phyloP scores from a whole-genome alignment of 2,113 vertebrate species.

The Amphiprion ocellaris region DNA sequence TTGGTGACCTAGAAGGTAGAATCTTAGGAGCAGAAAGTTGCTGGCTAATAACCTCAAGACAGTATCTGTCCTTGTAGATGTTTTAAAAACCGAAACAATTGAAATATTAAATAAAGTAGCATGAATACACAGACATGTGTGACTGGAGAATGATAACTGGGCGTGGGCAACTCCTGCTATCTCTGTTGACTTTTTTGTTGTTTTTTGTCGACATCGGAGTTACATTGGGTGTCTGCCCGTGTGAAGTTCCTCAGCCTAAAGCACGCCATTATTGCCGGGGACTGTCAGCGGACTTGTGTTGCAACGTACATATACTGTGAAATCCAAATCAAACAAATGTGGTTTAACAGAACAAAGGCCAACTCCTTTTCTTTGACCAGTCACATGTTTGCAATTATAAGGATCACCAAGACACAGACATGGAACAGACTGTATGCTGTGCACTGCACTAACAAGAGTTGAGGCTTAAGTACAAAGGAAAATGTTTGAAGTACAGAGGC shows the following conservation, averaged over 20 bases:
- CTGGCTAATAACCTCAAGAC: not conserved
- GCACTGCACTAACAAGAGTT: slow-evolving; percentile 25
- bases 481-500: slow-evolving; percentile 53
- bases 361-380: slow-evolving; percentile 30
- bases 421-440: not conserved
- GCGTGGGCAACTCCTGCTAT: not conserved
- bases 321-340: slow-evolving; percentile 57
- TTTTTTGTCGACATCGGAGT: slow-evolving; percentile 2
- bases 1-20: not conserved
- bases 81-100: not conserved
- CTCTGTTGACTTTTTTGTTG: slow-evolving; percentile 16
- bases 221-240: slow-evolving; percentile 20
- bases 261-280: slow-evolving; percentile 53
- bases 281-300: slow-evolving; percentile 24
- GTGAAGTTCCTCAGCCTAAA: slow-evolving; percentile 50
- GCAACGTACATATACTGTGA: slow-evolving; percentile 29
- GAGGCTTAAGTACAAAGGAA: slow-evolving; percentile 30
- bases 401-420: slow-evolving; percentile 14
- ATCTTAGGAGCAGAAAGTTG: not conserved
- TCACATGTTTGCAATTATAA: slow-evolving; percentile 53
- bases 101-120: not conserved
- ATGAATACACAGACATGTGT: slow-evolving; percentile 16
- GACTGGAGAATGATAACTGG: slow-evolving; percentile 19
- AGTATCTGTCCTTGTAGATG: no score
- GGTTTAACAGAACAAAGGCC: slow-evolving; percentile 39